Base-by-base conservation (phyloP, 2,797 vertebrate species). In the Ciconia nigra region DNA sequence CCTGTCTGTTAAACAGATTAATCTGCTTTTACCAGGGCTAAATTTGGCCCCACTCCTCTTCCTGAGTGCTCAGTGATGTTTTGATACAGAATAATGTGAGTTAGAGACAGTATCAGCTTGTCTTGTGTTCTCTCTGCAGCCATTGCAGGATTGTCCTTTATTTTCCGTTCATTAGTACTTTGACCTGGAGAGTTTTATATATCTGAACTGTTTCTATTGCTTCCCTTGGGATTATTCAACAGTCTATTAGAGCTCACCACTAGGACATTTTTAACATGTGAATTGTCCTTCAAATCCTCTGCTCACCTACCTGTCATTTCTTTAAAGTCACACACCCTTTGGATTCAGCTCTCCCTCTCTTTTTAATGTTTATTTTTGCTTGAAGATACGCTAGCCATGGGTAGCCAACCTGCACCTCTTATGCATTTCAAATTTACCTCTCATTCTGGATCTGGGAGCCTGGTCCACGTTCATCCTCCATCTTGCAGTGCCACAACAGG, bases 1-100 rank as follows among this genome's bases (percentile, higher is more conserved):
- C 31, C 47, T 66, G 69, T 86, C 91, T 95, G 95, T 94, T 88
- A 78, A 88, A 93, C 46, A 78, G 76, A 96, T 86, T 90, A 65
- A 94, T 94, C 54, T 90, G 58, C 85, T 94, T 90, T 95, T 88
- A 74, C 51, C 16, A 51, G 49, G 28, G 62, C 65, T 95, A 69
- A 88, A 92, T 91, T 83, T 95, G 73, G 61, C 47, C 42, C 66
- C 65, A 52, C 25, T 91, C 33, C 39, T 91, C 33, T 91, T 94
- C 19, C 42, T 76, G 61, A 81, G 69, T 44, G 35, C 35, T 83
- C 73, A 59, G 55, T 47, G 83, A 52, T 86, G 47, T 86, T 94
- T 88, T 93, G 51, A 72, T 95, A 66, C 6, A 69, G 49, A 95
- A 86, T 76, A 91, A 94, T 54, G 51, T 44, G 72, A 90, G 26